These are phyloP conservation scores for Chaetura pelagica DNA, from an alignment of 2,113 vertebrate genomes.

Conservation along the genomic window DNA sequence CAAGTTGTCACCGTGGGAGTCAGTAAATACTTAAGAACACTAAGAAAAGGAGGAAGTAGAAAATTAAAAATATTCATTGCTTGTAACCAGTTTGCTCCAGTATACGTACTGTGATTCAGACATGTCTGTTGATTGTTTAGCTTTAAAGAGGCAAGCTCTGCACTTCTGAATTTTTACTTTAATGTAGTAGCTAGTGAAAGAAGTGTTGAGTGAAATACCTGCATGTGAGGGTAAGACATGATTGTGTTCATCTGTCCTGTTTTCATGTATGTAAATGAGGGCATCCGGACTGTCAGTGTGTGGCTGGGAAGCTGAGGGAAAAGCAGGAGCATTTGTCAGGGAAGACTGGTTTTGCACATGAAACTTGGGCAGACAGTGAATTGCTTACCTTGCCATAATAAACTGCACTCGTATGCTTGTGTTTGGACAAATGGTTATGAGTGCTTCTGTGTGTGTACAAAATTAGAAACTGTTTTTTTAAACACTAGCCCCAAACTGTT, in stretches of 20 bases:
- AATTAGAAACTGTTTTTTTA: background rate
- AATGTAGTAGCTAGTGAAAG: background rate
- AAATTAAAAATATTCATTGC: background rate
- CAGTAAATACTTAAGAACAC: constrained; percentile 16
- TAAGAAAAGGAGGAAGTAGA: background rate
- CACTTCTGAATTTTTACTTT: background rate
- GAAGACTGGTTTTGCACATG: background rate
- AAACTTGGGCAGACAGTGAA: background rate
- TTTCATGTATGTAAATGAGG: background rate
- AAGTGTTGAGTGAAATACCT: background rate
- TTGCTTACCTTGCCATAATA: background rate
- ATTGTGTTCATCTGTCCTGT: fast-evolving
- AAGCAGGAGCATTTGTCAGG: background rate
- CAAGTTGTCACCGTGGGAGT: background rate
- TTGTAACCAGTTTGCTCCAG: background rate
- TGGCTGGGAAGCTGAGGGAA: background rate
- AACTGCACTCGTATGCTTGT: background rate
- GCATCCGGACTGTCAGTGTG: fast-evolving
- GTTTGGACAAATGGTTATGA: background rate
- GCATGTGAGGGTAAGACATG: background rate
- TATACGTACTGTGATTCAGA: background rate
- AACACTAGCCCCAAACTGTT: background rate
- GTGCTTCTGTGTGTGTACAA: background rate
- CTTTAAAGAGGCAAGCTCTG: background rate
- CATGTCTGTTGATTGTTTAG: background rate